These are phyloP conservation scores for Pantherophis guttatus DNA, from an alignment of 2,113 vertebrate species.

Conservation along the genomic window DNA sequence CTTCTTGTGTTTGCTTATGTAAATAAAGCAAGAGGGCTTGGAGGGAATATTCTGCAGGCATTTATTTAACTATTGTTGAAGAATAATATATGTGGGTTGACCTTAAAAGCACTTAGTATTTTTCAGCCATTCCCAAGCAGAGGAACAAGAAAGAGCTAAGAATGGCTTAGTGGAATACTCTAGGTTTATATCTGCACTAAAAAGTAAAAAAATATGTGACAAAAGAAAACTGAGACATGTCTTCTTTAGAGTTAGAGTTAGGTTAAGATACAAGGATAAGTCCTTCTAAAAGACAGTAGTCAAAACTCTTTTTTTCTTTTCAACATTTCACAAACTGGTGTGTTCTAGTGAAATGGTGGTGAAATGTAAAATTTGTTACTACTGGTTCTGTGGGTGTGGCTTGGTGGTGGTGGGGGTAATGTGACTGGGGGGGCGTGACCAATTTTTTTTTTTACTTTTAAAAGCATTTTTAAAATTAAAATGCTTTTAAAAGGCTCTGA, in stretches of 20 bases:
- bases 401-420: too few relatives aligned
- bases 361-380: too few relatives aligned
- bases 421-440: too few relatives aligned
- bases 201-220: background rate
- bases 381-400: too few relatives aligned
- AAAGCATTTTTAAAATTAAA: too few relatives aligned
- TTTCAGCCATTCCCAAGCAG: background rate
- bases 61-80: constrained; percentile 34
- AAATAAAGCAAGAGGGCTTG: constrained; percentile 60
- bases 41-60: constrained; percentile 36
- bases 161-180: background rate
- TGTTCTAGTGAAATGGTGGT: background rate
- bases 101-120: background rate
- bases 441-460: too few relatives aligned
- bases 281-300: background rate
- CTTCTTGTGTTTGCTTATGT: constrained; percentile 41
- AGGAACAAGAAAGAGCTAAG: background rate
- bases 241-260: background rate
- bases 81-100: constrained; percentile 31
- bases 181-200: background rate
- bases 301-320: background rate
- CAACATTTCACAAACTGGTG: background rate
- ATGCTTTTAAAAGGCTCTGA: too few relatives aligned
- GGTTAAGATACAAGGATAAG: background rate
- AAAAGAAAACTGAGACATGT: background rate